These are phyloP conservation scores for Dendrocincla tyrannina DNA, from an alignment of 2,797 vertebrate species.

Conservation along the genomic window DNA sequence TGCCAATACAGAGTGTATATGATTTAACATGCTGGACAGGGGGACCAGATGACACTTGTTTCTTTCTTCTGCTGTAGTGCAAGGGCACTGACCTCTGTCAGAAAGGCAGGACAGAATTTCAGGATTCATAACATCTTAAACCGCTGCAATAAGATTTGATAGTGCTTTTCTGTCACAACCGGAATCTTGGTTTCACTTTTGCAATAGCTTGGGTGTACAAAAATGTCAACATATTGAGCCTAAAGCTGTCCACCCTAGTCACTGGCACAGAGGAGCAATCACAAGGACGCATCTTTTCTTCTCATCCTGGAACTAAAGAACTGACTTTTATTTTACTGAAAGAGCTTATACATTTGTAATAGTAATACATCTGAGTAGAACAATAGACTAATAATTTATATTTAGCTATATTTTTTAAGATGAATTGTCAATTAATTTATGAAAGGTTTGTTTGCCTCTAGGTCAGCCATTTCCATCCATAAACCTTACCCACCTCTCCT, in stretches of 20 bases:
- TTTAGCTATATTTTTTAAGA: not conserved
- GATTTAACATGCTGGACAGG: fast-evolving
- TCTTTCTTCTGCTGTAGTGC: not conserved
- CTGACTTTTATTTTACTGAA: not conserved
- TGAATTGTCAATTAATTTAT: not conserved
- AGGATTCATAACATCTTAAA: not conserved
- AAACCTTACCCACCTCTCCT: not conserved
- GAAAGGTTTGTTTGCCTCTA: not conserved
- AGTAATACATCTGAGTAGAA: not conserved
- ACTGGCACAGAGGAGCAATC: not conserved
- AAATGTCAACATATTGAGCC: not conserved
- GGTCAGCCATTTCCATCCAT: not conserved
- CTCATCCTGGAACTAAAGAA: not conserved
- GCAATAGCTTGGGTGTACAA: not conserved
- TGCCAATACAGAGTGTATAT: fast-evolving
- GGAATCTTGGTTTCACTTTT: not conserved
- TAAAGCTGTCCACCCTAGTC: not conserved
- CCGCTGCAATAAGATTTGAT: not conserved
- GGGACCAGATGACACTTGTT: not conserved
- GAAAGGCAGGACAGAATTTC: not conserved
- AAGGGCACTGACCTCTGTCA: not conserved
- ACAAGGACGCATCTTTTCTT: not conserved
- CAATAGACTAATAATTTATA: not conserved
- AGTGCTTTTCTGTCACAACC: not conserved
- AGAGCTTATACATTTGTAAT: not conserved